Percentiles rank a stretch among this genome's conserved stretches.
Conservation (phyloP, 37 sponge, comb jelly and placozoan species). For the Hormiphora californensis region DNA sequence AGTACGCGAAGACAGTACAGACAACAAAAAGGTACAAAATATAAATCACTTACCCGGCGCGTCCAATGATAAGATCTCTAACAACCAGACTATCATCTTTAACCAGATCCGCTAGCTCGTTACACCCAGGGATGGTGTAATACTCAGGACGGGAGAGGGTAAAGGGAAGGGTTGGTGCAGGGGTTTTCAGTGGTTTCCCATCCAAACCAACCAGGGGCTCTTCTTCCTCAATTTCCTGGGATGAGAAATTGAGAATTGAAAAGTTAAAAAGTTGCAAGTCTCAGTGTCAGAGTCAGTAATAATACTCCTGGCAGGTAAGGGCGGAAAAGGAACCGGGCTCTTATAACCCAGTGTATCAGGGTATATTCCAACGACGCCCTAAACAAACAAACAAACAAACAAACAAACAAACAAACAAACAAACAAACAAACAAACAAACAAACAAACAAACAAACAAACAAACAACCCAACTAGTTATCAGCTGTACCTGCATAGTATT, state of each 20-base stretch:
- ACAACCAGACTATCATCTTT: constrained; percentile 38
- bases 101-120: neutral
- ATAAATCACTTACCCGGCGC: constrained; percentile 29
- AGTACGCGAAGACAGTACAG: too few relatives aligned
- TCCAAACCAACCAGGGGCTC: constrained; percentile 39
- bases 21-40: too few relatives aligned
- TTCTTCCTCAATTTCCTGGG: neutral
- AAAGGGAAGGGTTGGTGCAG: constrained; percentile 30
- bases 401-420: too few relatives aligned
- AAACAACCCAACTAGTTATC: neutral
- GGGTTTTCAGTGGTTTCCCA: constrained; percentile 43
- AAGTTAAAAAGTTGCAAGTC: too few relatives aligned
- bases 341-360: too few relatives aligned
- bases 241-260: neutral
- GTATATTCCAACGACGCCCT: too few relatives aligned
- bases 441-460: neutral
- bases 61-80: neutral
- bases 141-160: constrained; percentile 18
- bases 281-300: too few relatives aligned
- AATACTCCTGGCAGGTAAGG: too few relatives aligned
- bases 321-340: too few relatives aligned
- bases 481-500: neutral
- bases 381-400: too few relatives aligned
- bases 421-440: too few relatives aligned
- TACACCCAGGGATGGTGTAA: constrained; percentile 27